Conservation (phyloP, 2,888 invertebrate species). For the Hypsopygia costalis region DNA sequence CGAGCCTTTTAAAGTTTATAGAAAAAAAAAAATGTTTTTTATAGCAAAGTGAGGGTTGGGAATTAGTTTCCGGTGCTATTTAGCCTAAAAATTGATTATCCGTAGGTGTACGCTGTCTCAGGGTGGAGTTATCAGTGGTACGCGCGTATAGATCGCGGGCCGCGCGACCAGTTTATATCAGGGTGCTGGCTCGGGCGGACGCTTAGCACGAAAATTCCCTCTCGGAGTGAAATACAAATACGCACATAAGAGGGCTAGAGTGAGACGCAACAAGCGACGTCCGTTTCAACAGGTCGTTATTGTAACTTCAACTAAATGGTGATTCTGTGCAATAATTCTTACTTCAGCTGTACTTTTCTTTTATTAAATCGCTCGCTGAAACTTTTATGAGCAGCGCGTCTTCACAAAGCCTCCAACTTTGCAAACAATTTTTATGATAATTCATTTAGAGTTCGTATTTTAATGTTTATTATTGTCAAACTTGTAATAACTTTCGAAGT, state of each 20-base stretch:
- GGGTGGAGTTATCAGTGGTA: slow-evolving; percentile 36
- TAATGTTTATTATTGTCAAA: slow-evolving; percentile 7
- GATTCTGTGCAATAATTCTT: slow-evolving; percentile 66
- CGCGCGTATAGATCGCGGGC: slow-evolving; percentile 70
- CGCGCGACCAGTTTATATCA: slow-evolving; percentile 60
- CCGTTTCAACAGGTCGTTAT: slow-evolving; percentile 78
- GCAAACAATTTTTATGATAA: slow-evolving; percentile 26
- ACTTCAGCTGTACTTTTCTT: slow-evolving; percentile 44
- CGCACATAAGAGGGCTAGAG: slow-evolving; percentile 40
- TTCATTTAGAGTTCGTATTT: slow-evolving; percentile 22
- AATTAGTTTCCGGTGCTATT: neutral
- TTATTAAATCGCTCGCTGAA: slow-evolving; percentile 42
- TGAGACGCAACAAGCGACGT: slow-evolving; percentile 48
- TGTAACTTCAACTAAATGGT: slow-evolving; percentile 70
- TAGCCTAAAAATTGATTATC: neutral
- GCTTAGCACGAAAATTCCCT: slow-evolving; percentile 39
- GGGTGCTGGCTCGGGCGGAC: slow-evolving; percentile 66
- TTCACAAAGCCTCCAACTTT: slow-evolving; percentile 24
- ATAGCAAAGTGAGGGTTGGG: too few species aligned
- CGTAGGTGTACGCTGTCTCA: slow-evolving; percentile 1
- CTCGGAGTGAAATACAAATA: slow-evolving; percentile 52
- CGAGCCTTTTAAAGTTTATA: too few species aligned
- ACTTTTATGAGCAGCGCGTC: slow-evolving; percentile 46
- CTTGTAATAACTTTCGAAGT: slow-evolving; percentile 7
- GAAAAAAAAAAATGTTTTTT: too few species aligned